Conservation (phyloP, 2,888 invertebrate species). For the Creontiades dilutus region DNA sequence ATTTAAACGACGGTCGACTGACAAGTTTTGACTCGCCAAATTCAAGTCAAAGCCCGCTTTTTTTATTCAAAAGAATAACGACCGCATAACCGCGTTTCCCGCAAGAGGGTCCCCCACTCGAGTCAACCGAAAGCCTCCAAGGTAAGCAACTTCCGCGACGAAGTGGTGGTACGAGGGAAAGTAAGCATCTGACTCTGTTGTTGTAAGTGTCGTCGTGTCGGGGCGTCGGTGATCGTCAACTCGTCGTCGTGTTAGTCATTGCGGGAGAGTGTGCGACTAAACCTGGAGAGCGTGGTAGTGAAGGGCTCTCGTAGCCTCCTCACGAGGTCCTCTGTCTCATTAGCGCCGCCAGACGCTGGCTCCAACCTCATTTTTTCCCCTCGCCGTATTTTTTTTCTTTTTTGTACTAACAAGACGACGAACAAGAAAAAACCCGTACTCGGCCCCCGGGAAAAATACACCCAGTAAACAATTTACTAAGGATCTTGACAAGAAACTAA, state of each 20-base stretch:
- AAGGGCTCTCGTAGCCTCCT: neutral
- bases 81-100: constrained; percentile 23
- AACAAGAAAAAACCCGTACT: neutral
- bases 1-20: too few relatives aligned
- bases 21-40: neutral
- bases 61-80: constrained; percentile 28
- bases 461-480: too few relatives aligned
- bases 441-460: too few relatives aligned
- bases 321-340: neutral
- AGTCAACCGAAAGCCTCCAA: neutral
- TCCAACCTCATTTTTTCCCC: too few relatives aligned
- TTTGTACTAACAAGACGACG: too few relatives aligned
- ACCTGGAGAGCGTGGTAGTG: too few relatives aligned
- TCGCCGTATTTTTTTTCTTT: too few relatives aligned
- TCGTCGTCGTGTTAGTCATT: neutral
- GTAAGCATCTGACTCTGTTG: too few relatives aligned
- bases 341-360: too few relatives aligned
- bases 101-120: neutral
- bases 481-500: too few relatives aligned
- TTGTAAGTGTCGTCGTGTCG: too few relatives aligned
- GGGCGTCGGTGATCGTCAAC: neutral
- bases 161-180: neutral
- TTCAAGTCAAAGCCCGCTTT: neutral
- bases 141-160: neutral
- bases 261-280: too few relatives aligned